A percentile compares a stretch with the other conserved stretches of the same genome.
Conservation (phyloP, 2,113 vertebrate species). For the Mesoclemmys tuberculata region DNA sequence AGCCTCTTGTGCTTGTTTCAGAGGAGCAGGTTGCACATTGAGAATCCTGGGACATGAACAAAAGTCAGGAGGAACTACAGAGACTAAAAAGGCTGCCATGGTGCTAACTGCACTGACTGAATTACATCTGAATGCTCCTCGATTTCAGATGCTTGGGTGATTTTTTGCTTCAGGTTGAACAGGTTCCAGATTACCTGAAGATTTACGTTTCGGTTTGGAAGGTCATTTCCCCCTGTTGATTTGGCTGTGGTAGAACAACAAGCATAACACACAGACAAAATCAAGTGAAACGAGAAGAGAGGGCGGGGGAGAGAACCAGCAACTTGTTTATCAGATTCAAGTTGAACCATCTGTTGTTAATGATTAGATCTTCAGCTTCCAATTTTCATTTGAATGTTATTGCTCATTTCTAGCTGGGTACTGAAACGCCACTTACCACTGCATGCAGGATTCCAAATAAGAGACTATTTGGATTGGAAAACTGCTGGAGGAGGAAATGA, state of each 20-base stretch:
- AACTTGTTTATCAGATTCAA: conserved; percentile 80
- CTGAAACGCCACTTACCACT: conserved; percentile 57
- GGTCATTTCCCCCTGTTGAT: conserved; percentile 15
- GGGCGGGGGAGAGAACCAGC: not conserved
- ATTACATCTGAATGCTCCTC: conserved; percentile 27
- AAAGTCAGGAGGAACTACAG: conserved; percentile 23
- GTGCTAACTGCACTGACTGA: conserved; percentile 32
- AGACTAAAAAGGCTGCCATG: conserved; percentile 46
- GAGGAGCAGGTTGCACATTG: conserved; percentile 37
- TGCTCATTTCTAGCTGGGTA: conserved; percentile 79
- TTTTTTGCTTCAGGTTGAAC: conserved; percentile 34
- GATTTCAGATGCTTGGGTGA: not conserved
- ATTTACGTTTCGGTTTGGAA: conserved; percentile 51
- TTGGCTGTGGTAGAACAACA: conserved; percentile 34
- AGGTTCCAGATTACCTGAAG: conserved; percentile 40
- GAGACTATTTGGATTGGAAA: conserved; percentile 71
- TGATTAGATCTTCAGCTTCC: conserved; percentile 83
- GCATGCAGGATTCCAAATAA: conserved; percentile 74
- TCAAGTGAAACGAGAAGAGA: conserved; percentile 37
- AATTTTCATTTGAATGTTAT: conserved; percentile 84
- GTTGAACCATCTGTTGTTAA: conserved; percentile 84
- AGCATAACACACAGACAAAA: not conserved
- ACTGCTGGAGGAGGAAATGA: conserved; percentile 75
- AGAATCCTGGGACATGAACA: conserved; percentile 46
- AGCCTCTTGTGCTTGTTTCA: conserved; percentile 31